A percentile compares a stretch with the other conserved stretches of the same genome.
These are phyloP conservation scores for Eledone cirrhosa DNA, from an alignment of 2,888 invertebrate genomes.

Conservation along the genomic window DNA sequence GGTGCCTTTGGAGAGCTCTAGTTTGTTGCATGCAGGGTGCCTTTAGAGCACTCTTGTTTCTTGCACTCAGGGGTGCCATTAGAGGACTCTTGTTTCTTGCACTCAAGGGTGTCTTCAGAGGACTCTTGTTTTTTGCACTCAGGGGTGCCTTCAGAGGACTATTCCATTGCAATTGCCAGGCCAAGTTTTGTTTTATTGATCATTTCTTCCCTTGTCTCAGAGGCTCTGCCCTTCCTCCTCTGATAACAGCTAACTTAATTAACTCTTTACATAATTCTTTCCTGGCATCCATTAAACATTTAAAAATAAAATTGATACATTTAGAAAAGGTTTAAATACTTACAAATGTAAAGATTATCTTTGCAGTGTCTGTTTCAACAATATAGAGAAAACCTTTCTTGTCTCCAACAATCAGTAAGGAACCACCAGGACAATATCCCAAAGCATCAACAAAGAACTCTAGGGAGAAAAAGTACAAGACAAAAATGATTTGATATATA, in stretches of 20 bases:
- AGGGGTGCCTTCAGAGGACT: no score
- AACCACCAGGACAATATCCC: constrained; percentile 54
- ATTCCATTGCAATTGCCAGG: no score
- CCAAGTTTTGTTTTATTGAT: no score
- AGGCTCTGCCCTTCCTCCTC: no score
- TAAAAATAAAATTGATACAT: not conserved
- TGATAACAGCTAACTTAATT: constrained; percentile 6
- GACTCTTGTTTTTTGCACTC: no score
- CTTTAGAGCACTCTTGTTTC: not conserved
- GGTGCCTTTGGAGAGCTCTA: no score
- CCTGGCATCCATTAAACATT: not conserved
- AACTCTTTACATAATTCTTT: constrained; percentile 7
- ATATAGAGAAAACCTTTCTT: constrained; percentile 50
- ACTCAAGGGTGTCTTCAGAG: not conserved
- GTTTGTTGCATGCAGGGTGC: no score
- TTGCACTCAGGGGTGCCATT: not conserved
- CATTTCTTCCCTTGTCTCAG: no score
- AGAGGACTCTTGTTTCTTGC: not conserved
- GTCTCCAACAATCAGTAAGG: constrained; percentile 51
- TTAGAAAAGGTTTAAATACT: constrained; percentile 29
- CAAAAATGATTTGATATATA: no score
- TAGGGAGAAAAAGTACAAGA: constrained; percentile 32
- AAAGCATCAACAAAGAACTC: constrained; percentile 50
- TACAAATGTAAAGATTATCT: constrained; percentile 50
- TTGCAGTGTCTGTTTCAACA: constrained; percentile 43